Evolutionary conservation across 2,888 invertebrate species (phyloP).

Genomic region (Globia sparganii): DNA sequence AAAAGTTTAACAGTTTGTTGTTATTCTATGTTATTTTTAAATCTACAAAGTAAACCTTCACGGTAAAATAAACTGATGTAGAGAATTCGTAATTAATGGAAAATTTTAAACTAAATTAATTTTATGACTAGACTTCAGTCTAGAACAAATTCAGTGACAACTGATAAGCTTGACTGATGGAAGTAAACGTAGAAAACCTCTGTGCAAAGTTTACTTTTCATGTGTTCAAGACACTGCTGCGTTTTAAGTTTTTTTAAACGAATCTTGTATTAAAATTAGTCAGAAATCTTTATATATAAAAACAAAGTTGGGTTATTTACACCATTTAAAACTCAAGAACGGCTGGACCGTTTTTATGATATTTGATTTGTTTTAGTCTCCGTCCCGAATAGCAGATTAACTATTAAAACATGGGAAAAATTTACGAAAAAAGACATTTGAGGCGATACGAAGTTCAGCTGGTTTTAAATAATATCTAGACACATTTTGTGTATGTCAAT

Average conservation of each 20-base stretch:
- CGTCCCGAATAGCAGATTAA: neutral
- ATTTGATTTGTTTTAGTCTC: neutral
- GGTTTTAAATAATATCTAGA: neutral
- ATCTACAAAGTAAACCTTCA: conserved; percentile 43
- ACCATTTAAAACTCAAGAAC: too few species aligned
- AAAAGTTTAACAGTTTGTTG: neutral
- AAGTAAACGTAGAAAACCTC: neutral
- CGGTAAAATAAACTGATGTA: conserved; percentile 4
- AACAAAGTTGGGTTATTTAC: too few species aligned
- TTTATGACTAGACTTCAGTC: conserved; percentile 7
- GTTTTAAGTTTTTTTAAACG: neutral
- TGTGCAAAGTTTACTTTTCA: conserved; percentile 4
- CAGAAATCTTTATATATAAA: too few species aligned
- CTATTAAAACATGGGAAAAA: neutral
- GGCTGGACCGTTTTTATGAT: too few species aligned
- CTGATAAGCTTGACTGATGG: conserved; percentile 39
- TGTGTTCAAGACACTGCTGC: neutral
- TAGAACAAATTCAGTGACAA: conserved; percentile 22
- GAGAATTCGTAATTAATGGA: conserved; percentile 39
- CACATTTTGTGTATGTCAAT: neutral
- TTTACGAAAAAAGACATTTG: neutral
- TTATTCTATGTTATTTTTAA: conserved; percentile 21
- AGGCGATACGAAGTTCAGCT: neutral
- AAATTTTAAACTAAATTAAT: conserved; percentile 24
- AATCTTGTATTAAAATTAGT: neutral